Conservation (phyloP, 2,888 invertebrate genomes). For the Melanostoma scalare region DNA sequence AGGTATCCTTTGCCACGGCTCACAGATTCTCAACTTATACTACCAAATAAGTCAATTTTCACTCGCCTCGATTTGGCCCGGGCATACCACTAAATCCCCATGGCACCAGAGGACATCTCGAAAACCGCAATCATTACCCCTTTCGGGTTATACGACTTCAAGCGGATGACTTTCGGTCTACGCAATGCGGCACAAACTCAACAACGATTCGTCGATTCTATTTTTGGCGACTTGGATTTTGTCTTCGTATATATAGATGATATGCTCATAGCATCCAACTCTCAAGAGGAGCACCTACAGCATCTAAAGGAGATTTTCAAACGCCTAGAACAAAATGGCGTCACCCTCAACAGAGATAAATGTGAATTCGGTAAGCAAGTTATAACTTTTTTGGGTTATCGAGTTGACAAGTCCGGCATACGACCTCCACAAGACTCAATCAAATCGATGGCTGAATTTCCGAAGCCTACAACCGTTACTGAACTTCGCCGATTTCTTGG, state of each 20-base stretch:
- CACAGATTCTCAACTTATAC: not conserved
- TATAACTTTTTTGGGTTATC: not conserved
- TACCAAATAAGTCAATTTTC: not conserved
- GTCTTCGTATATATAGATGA: not conserved
- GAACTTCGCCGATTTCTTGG: not conserved
- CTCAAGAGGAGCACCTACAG: not conserved
- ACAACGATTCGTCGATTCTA: too few species aligned
- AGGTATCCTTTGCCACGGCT: slow-evolving; percentile 9
- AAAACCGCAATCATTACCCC: not conserved
- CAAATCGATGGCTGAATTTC: not conserved
- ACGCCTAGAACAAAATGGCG: slow-evolving; percentile 6
- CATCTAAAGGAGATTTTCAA: slow-evolving; percentile 14
- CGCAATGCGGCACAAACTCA: not conserved
- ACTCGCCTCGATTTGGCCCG: slow-evolving; percentile 9
- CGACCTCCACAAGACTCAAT: not conserved
- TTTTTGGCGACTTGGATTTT: slow-evolving; percentile 9
- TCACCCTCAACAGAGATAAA: not conserved
- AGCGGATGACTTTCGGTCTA: slow-evolving; percentile 1
- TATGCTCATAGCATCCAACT: too few species aligned
- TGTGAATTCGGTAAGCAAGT: not conserved
- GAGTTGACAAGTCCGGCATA: not conserved
- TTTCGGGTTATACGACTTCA: not conserved
- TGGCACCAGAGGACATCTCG: slow-evolving; percentile 6
- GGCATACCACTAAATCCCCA: slow-evolving; percentile 4
- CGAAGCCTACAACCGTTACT: not conserved